Conservation (phyloP, 2,797 vertebrate species). For the Hydrophis major region DNA sequence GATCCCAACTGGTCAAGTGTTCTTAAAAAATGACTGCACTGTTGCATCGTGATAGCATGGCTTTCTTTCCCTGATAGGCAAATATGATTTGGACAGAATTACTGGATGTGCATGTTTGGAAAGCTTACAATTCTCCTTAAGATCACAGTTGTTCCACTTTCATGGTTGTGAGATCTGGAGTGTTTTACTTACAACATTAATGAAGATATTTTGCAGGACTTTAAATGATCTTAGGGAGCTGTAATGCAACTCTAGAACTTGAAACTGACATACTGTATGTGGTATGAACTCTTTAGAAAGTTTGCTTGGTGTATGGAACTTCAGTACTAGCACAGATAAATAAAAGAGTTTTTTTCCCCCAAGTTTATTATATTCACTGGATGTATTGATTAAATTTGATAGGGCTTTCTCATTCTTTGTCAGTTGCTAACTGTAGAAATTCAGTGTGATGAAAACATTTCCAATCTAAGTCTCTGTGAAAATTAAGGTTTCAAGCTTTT, state of each 20-base stretch:
- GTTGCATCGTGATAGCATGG: background rate
- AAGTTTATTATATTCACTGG: background rate
- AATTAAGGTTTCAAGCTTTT: background rate
- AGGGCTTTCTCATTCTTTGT: background rate
- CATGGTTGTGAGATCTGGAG: background rate
- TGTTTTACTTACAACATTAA: background rate
- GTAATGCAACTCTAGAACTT: background rate
- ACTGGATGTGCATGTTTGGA: background rate
- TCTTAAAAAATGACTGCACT: background rate
- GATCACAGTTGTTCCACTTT: background rate
- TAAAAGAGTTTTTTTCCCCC: background rate
- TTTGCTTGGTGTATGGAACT: background rate
- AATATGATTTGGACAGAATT: background rate
- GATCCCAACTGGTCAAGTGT: background rate
- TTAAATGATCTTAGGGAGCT: background rate
- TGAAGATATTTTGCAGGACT: background rate
- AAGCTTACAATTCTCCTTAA: background rate
- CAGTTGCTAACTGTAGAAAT: background rate
- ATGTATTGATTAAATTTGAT: background rate
- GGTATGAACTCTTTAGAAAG: background rate
- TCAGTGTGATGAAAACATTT: background rate
- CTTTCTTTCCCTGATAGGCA: background rate
- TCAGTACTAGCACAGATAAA: background rate
- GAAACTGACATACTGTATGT: background rate
- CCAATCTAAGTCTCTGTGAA: background rate